phyloP scores from a whole-genome alignment of 2,797 vertebrate species.

The Cygnus olor region DNA sequence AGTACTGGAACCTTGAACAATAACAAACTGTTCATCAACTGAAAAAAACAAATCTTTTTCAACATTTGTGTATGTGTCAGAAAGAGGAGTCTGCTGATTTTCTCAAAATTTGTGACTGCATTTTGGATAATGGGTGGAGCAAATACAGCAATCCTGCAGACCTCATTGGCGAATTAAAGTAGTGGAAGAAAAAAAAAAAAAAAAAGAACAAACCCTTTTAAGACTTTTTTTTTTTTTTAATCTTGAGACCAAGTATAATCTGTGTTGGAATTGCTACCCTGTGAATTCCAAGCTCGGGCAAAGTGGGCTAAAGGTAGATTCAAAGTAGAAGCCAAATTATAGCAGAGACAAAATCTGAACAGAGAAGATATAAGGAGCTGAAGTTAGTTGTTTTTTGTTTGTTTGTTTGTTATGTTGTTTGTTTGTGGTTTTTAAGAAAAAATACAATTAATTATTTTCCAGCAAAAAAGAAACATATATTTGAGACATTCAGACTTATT shows the following conservation, averaged over 20 bases:
- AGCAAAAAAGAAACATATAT: background rate
- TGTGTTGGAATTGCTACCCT: conserved; percentile 60
- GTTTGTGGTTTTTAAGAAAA: background rate
- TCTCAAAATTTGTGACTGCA: conserved; percentile 35
- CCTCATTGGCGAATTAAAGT: conserved; percentile 69
- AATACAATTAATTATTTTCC: background rate
- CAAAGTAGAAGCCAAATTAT: conserved; percentile 34
- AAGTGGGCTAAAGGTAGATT: conserved; percentile 66
- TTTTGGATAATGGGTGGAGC: conserved; percentile 49
- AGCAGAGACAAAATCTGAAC: conserved; percentile 13
- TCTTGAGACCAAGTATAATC: conserved; percentile 73
- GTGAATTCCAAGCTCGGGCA: conserved; percentile 54
- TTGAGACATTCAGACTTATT: background rate
- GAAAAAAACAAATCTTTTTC: background rate
- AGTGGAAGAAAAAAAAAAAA: background rate
- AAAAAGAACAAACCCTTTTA: background rate
- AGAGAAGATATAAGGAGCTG: background rate
- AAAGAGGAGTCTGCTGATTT: conserved; percentile 27
- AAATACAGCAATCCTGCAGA: background rate
- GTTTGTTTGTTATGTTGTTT: background rate
- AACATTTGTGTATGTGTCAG: background rate
- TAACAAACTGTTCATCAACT: conserved; percentile 48
- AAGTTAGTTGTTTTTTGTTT: background rate
- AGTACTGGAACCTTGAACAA: conserved; percentile 19
- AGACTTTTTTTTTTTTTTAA: too few species aligned